Evolutionary conservation across 2,113 vertebrate genomes (phyloP), one percentile per base, ranked within the genome.

Genomic region (Carollia perspicillata): DNA sequence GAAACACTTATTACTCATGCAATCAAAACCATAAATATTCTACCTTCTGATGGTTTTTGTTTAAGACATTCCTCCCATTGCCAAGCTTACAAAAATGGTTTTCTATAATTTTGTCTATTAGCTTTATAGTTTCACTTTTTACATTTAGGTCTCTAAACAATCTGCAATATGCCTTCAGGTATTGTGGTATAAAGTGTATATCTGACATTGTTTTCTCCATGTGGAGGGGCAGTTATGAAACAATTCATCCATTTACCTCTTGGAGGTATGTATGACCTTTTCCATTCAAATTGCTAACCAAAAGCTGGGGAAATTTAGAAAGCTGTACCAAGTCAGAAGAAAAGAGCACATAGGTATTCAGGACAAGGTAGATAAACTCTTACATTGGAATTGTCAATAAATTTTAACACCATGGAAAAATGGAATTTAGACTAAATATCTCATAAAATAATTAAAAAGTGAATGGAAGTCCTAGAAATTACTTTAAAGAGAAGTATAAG

Each of bases 261-360:
- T 16, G 26, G n/a, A 79, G 40, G 22, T 55, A 63, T 94, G 17
- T 55, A 65, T 93, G 94, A 97, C 49, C 44, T 66, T 72, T 95
- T 89, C 84, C 96, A 49, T 87, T 98, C 78, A 95, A 84, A 51
- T 44, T 97, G 96, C 93, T 98, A 98, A 97, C 95, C 83, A 89
- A 97, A 86, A 90, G 89, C 74, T 85, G 80, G 65, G 66, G 55
- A 97, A 97, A 97, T 84, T 83, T 95, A 96, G 80, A 96, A 97
- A 98, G 95, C 95, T 97, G 89, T 96, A 90, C 93, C 95, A 97
- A 96, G 90, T 96, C 96, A 96, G 86, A 97, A 97, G 96, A 98
- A 98, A 95, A 97, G 74, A 97, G 94, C 97, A 97, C 93, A 95
- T 95, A 94, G 97, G 97, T 97, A 97, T 95, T 94, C 92, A 97